Conservation (phyloP, 1,140 invertebrate species). For the Bombus turneri region DNA sequence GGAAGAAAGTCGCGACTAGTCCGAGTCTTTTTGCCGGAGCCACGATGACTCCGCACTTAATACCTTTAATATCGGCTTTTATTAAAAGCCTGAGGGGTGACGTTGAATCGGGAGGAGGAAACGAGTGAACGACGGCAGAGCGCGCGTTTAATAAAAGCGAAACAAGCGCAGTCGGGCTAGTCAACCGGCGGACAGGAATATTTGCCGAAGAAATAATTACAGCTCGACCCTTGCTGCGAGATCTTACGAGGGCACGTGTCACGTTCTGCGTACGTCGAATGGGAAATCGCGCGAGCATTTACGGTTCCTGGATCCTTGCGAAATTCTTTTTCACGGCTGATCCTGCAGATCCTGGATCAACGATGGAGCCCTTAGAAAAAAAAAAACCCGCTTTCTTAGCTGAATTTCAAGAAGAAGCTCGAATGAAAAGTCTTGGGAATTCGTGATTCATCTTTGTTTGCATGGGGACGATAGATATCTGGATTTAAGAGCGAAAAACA, state of each 20-base stretch:
- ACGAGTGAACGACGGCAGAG: neutral
- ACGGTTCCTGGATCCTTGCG: neutral
- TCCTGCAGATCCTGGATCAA: neutral
- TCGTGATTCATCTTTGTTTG: neutral
- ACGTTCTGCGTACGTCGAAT: constrained; percentile 3
- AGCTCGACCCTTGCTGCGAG: neutral
- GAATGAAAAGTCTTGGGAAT: neutral
- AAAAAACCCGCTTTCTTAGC: neutral
- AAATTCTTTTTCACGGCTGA: neutral
- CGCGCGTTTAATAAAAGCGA: constrained; percentile 64
- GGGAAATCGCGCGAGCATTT: neutral
- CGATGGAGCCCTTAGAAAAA: neutral
- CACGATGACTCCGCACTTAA: constrained; percentile 63
- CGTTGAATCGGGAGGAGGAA: neutral
- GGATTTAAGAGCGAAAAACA: neutral
- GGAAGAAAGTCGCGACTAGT: constrained; percentile 30
- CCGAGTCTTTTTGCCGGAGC: neutral
- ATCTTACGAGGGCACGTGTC: neutral
- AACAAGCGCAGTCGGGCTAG: constrained; percentile 51
- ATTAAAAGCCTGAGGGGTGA: constrained; percentile 58
- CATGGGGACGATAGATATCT: neutral
- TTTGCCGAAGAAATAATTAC: constrained; percentile 67
- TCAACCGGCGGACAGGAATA: constrained; percentile 50
- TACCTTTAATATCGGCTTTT: constrained; percentile 69
- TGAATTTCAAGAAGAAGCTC: neutral